A percentile compares a stretch with the other conserved stretches of the same genome.
Evolutionary conservation across 2,797 vertebrate genomes (phyloP).

Genomic region (Pseudopleuronectes americanus): DNA sequence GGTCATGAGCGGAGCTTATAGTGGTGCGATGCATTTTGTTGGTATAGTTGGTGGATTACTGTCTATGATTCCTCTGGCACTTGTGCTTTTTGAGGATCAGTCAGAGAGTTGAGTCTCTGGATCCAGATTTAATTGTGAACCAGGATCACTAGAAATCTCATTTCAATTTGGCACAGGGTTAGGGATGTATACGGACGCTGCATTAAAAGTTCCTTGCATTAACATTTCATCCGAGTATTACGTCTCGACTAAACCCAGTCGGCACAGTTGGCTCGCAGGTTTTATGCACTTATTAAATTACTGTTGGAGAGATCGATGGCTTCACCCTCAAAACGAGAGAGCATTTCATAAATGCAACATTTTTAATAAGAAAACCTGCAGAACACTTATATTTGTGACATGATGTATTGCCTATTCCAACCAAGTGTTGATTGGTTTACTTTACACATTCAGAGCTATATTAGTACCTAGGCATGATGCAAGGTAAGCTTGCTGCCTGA

Average conservation of each 20-base stretch:
- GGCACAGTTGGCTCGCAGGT: slow-evolving; percentile 21
- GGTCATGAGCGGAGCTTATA: slow-evolving; percentile 48
- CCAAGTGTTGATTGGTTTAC: slow-evolving; percentile 44
- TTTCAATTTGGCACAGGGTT: slow-evolving; percentile 44
- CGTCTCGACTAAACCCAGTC: slow-evolving; percentile 28
- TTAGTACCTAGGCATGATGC: neutral
- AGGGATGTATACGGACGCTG: slow-evolving; percentile 8
- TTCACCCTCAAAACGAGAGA: slow-evolving; percentile 5
- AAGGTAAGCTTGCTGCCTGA: neutral
- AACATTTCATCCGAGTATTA: slow-evolving; percentile 22
- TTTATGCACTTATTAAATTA: slow-evolving; percentile 53
- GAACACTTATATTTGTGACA: slow-evolving; percentile 9
- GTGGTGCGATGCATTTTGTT: slow-evolving; percentile 19
- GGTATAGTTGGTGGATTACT: slow-evolving; percentile 22
- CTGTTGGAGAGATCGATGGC: slow-evolving; percentile 14
- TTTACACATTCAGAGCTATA: slow-evolving; percentile 24
- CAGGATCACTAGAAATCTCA: slow-evolving; percentile 14
- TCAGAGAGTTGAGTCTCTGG: slow-evolving; percentile 18
- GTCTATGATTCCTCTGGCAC: slow-evolving; percentile 33
- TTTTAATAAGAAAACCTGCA: slow-evolving; percentile 11
- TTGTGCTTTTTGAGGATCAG: slow-evolving; percentile 39
- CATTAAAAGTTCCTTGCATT: neutral
- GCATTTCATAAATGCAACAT: neutral
- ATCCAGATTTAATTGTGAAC: slow-evolving; percentile 47
- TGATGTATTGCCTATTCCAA: neutral